Base-by-base conservation (phyloP, 2,113 vertebrate species). In the Actenoides lindsayi region DNA sequence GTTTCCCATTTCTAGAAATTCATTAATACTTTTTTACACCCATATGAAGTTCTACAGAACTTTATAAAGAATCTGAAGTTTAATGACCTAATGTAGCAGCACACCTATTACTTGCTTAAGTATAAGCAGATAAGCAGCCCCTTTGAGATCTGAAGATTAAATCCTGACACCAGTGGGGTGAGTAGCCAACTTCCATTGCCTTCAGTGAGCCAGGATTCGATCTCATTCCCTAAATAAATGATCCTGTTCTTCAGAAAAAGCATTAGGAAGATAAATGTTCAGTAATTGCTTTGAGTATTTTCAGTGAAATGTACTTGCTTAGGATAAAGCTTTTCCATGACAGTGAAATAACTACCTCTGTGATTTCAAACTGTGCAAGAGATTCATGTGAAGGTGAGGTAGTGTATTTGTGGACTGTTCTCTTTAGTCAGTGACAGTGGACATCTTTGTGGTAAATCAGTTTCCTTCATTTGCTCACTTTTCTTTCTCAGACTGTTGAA, bases 201-300 rank as follows among this genome's bases (percentile, higher is more conserved):
- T 84, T 87, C 24, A 76, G 41, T 15, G 53, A 89, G 35, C 12
- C 30, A 65, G 35, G 5, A 50, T 62, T 60, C 57, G 41, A 28
- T 75, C 30, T 84, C 16, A 64, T 95, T 91, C 31, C 83, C 21
- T 89, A 60, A 91, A 78, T 84, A 84, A 96, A 75, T 64, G 54
- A 53, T 73, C 44, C 20, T 27, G 3, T 42, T 75, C 42, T 68
- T 84, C 68, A 51, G 62, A 71, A 81, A 89, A 54, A 53, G 4
- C 53, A 53, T 78, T 69, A 77, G 59, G 30, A 93, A 89, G 57
- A 84, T 16, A 79, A 82, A 73, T 28, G 25, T 37, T 73, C 41
- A 46, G 50, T 76, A 82, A 91, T 48, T 76, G 35, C 41, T 73
- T 33, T 5, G 21, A 74, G 25, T 85, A 20, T 74, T 90, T 93